These are phyloP conservation scores for Furcifer pardalis DNA, from an alignment of 2,797 vertebrate genomes.

Conservation along the genomic window DNA sequence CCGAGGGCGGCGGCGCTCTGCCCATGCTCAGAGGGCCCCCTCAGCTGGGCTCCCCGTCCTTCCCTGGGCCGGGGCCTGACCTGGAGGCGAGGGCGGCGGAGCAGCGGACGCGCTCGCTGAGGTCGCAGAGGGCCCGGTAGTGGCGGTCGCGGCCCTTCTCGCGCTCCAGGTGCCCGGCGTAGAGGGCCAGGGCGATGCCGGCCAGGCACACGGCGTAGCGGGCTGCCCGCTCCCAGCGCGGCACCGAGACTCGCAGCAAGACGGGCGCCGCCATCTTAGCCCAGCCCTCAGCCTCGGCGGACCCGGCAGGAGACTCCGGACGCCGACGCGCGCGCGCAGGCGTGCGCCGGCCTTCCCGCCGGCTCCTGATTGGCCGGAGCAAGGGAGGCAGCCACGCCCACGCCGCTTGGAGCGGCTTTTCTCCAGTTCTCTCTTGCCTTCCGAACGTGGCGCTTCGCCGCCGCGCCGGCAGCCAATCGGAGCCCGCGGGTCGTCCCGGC, in stretches of 20 bases:
- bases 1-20: background rate
- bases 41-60: fast-evolving
- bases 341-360: too few species aligned
- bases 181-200: slow-evolving; percentile 90
- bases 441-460: slow-evolving; percentile 47
- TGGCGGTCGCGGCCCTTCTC: slow-evolving; percentile 87
- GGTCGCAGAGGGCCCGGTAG: slow-evolving; percentile 90
- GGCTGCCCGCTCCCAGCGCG: slow-evolving; percentile 95
- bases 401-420: too few species aligned
- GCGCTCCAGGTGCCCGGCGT: slow-evolving; percentile 93
- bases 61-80: slow-evolving; percentile 73
- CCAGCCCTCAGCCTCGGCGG: slow-evolving; percentile 70
- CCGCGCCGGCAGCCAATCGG: background rate
- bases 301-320: slow-evolving; percentile 50
- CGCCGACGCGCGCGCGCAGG: slow-evolving; percentile 44
- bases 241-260: slow-evolving; percentile 97
- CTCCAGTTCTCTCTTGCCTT: background rate
- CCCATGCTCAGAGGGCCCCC: slow-evolving; percentile 13
- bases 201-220: slow-evolving; percentile 90
- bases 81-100: slow-evolving; percentile 96
- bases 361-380: too few species aligned
- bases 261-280: slow-evolving; percentile 98
- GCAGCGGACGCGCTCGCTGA: slow-evolving; percentile 93
- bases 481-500: background rate
- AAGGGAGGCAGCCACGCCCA: background rate